Conservation (phyloP, 2,888 invertebrate genomes). For the Dermolepida albohirtum region DNA sequence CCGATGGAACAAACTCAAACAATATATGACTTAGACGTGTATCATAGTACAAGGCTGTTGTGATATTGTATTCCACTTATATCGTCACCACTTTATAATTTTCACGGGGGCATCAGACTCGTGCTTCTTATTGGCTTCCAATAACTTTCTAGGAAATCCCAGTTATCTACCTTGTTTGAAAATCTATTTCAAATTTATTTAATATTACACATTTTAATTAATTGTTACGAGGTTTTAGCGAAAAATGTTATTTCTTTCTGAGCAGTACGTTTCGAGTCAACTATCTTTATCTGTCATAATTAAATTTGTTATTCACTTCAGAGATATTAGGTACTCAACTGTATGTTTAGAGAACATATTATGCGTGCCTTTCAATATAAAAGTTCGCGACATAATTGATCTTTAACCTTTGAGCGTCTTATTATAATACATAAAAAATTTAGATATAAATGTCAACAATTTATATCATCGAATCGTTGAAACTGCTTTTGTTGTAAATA, state of each 20-base stretch:
- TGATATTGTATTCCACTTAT: slow-evolving; percentile 47
- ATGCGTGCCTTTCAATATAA: no score
- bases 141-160: background rate
- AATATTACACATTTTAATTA: slow-evolving; percentile 29
- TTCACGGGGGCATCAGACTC: slow-evolving; percentile 40
- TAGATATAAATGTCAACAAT: background rate
- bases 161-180: slow-evolving; percentile 27
- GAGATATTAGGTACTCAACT: no score
- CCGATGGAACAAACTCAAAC: slow-evolving; percentile 50
- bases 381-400: no score
- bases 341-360: no score
- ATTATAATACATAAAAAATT: no score
- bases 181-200: slow-evolving; percentile 28
- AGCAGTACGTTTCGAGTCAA: no score
- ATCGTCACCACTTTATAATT: slow-evolving; percentile 45
- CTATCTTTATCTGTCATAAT: no score
- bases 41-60: slow-evolving; percentile 34
- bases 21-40: slow-evolving; percentile 45
- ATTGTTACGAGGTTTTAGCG: slow-evolving; percentile 18
- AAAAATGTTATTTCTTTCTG: background rate
- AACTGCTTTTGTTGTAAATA: no score
- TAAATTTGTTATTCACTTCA: no score
- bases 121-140: no score
- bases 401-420: no score
- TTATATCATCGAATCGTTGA: no score